These are phyloP conservation scores for Acronicta alni DNA, from an alignment of 2,888 invertebrate genomes.

Conservation along the genomic window DNA sequence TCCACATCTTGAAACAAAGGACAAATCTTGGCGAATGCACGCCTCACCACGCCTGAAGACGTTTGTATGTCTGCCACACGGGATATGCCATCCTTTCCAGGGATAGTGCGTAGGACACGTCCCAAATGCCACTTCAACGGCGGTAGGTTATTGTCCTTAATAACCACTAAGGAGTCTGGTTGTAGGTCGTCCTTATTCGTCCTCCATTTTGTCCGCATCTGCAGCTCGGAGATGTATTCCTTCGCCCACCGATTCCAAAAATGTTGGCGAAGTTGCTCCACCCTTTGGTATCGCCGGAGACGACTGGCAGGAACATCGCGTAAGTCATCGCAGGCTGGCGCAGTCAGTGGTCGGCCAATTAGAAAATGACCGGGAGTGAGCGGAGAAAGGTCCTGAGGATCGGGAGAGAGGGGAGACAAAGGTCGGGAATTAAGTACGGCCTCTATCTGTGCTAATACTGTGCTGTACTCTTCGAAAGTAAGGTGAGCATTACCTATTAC, in stretches of 20 bases:
- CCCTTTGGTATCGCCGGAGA: neutral
- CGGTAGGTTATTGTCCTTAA: neutral
- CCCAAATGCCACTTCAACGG: conserved; percentile 14
- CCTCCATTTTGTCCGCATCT: neutral
- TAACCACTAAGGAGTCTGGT: neutral
- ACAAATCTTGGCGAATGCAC: neutral
- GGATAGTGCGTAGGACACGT: conserved; percentile 1
- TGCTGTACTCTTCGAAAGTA: neutral
- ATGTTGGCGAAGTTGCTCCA: neutral
- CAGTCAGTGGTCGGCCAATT: neutral
- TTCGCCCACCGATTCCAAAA: neutral
- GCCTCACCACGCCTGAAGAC: neutral
- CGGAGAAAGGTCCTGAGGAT: neutral
- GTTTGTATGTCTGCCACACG: conserved; percentile 17
- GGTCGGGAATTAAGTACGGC: conserved; percentile 7
- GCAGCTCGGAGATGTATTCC: neutral
- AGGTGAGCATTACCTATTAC: neutral
- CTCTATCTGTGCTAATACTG: conserved; percentile 2
- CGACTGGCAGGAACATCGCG: neutral
- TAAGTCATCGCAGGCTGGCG: neutral
- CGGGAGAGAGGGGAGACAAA: neutral
- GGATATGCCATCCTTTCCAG: conserved; percentile 16
- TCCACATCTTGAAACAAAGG: neutral
- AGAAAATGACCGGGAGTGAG: conserved; percentile 5
- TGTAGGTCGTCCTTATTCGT: neutral